Evolutionary conservation across 2,888 invertebrate species (phyloP).

Genomic region (Dryobota labecula): DNA sequence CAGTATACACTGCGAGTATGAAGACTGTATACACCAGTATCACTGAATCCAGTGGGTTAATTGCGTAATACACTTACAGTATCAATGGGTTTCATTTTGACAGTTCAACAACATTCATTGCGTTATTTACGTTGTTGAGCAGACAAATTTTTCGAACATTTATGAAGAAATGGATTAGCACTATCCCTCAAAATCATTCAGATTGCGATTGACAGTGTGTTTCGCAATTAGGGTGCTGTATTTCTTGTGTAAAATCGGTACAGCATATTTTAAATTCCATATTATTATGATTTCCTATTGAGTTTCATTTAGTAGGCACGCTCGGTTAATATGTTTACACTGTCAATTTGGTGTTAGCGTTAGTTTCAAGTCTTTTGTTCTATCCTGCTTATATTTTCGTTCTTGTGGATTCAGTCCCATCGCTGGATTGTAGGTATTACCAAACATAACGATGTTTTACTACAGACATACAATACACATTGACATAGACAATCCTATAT

Average conservation of each 20-base stretch:
- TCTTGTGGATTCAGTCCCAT: constrained; percentile 39
- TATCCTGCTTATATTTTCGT: constrained; percentile 44
- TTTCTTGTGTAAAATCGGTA: background rate
- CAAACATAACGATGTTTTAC: constrained; percentile 49
- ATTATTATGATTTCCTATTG: constrained; percentile 15
- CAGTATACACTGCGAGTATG: background rate
- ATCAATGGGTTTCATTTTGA: too few species aligned
- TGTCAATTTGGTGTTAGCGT: constrained; percentile 39
- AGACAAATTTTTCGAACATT: too few species aligned
- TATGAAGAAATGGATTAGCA: too few species aligned
- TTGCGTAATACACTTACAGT: too few species aligned
- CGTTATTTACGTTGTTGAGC: too few species aligned
- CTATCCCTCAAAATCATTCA: too few species aligned
- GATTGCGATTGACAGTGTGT: too few species aligned
- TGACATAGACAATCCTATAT: too few species aligned
- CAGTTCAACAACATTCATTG: too few species aligned
- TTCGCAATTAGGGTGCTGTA: too few species aligned
- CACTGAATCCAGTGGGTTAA: background rate
- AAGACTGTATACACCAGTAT: background rate
- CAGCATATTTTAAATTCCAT: background rate
- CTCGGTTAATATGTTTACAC: constrained; percentile 49
- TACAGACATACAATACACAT: too few species aligned
- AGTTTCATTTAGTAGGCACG: constrained; percentile 40
- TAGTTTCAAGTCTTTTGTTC: constrained; percentile 40
- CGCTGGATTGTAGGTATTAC: too few species aligned